Conservation (phyloP, 2,797 vertebrate genomes). For the Ispidina picta region DNA sequence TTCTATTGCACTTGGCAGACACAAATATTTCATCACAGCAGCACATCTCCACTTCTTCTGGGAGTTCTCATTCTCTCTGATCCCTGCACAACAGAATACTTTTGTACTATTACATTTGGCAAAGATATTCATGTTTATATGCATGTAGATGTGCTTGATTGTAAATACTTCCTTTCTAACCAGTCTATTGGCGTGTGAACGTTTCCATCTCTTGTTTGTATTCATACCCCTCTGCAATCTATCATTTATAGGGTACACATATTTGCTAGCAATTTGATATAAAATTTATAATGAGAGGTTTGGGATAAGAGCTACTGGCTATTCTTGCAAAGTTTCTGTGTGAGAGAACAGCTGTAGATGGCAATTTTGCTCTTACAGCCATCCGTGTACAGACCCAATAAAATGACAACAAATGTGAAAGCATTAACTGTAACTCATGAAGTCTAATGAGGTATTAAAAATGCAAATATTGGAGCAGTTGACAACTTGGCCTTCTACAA, state of each 20-base stretch:
- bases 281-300: background rate
- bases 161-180: background rate
- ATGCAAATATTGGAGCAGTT: constrained; percentile 8
- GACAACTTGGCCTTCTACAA: background rate
- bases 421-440: constrained; percentile 30
- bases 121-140: background rate
- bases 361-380: background rate
- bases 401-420: constrained; percentile 7
- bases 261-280: background rate
- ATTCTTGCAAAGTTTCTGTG: background rate
- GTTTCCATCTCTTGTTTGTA: background rate
- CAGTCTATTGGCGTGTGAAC: fast-evolving
- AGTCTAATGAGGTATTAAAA: constrained; percentile 52
- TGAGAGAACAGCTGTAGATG: background rate
- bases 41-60: background rate
- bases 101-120: background rate
- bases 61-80: background rate
- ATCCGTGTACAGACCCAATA: background rate
- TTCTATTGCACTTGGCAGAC: background rate
- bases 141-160: background rate
- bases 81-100: background rate
- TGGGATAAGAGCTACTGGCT: background rate
- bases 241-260: background rate
- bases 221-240: background rate
- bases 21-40: background rate